A percentile compares a stretch with the other conserved stretches of the same genome.
phyloP scores from a whole-genome alignment of 2,113 vertebrate genomes.

The Oplegnathus fasciatus region DNA sequence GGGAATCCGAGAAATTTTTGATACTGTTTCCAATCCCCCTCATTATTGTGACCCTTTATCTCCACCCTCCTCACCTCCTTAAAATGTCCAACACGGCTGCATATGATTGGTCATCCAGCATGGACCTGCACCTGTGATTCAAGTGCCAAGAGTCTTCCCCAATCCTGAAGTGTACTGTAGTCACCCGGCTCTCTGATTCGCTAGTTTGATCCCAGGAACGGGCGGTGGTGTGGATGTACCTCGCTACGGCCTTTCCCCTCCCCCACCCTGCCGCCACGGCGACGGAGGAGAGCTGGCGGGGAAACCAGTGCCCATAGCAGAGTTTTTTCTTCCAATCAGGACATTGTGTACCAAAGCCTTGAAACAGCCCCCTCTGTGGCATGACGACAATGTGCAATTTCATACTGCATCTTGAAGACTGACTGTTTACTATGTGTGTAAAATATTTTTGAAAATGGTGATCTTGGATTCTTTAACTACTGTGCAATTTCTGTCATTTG shows the following conservation, averaged over 20 bases:
- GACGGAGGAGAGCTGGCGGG: neutral
- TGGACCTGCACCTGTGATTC: slow-evolving; percentile 79
- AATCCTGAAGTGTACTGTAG: slow-evolving; percentile 78
- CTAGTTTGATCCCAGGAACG: slow-evolving; percentile 50
- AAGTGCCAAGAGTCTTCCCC: slow-evolving; percentile 83
- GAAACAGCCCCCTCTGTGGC: slow-evolving; percentile 78
- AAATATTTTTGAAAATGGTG: slow-evolving; percentile 77
- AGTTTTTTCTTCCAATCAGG: slow-evolving; percentile 82
- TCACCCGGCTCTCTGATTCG: slow-evolving; percentile 56
- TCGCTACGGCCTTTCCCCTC: slow-evolving; percentile 24
- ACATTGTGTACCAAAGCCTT: slow-evolving; percentile 86
- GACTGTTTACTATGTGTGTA: slow-evolving; percentile 84
- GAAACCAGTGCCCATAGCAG: slow-evolving; percentile 34
- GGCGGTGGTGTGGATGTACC: slow-evolving; percentile 52
- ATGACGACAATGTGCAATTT: slow-evolving; percentile 79
- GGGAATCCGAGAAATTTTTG: slow-evolving; percentile 42
- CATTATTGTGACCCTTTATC: slow-evolving; percentile 41
- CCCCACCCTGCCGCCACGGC: neutral
- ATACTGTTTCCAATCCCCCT: slow-evolving; percentile 28
- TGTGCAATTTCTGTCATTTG: slow-evolving; percentile 79
- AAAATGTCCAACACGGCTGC: slow-evolving; percentile 60
- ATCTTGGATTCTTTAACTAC: slow-evolving; percentile 77
- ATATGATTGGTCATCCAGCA: slow-evolving; percentile 69
- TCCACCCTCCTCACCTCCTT: slow-evolving; percentile 24
- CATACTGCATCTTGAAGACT: slow-evolving; percentile 82